Conservation (phyloP, 2,888 invertebrate genomes). For the Melipona beecheii region DNA sequence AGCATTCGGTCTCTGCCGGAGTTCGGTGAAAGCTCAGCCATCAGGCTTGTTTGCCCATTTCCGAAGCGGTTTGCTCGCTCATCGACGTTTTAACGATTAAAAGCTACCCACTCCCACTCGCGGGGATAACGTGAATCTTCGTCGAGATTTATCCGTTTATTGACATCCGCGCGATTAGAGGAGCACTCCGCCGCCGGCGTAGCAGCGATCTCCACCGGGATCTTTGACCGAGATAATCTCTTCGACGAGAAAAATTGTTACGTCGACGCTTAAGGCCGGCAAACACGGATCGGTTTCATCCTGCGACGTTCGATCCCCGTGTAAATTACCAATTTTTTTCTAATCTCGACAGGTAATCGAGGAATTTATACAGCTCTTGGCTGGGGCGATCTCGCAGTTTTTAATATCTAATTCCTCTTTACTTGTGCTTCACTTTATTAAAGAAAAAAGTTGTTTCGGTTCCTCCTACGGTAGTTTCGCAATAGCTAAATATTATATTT, state of each 20-base stretch:
- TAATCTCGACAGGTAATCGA: neutral
- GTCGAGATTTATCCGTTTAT: slow-evolving; percentile 48
- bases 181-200: neutral
- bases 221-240: slow-evolving; percentile 17
- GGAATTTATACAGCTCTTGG: neutral
- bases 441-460: no score
- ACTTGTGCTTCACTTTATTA: no score
- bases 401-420: no score
- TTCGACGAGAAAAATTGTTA: slow-evolving; percentile 16
- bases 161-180: slow-evolving; percentile 31
- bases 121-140: slow-evolving; percentile 36
- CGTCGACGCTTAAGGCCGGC: neutral
- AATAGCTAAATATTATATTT: no score
- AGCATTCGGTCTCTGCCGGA: neutral
- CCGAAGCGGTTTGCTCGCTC: slow-evolving; percentile 40
- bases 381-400: no score
- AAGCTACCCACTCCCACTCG: slow-evolving; percentile 8
- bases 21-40: slow-evolving; percentile 7
- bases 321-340: neutral
- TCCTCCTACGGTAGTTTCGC: no score
- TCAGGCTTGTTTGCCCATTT: slow-evolving; percentile 52
- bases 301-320: neutral
- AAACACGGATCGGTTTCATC: neutral
- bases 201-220: slow-evolving; percentile 4
- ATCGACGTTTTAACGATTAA: slow-evolving; percentile 57